Base-by-base conservation (phyloP, 2,888 invertebrate species). In the Clivina fossor region DNA sequence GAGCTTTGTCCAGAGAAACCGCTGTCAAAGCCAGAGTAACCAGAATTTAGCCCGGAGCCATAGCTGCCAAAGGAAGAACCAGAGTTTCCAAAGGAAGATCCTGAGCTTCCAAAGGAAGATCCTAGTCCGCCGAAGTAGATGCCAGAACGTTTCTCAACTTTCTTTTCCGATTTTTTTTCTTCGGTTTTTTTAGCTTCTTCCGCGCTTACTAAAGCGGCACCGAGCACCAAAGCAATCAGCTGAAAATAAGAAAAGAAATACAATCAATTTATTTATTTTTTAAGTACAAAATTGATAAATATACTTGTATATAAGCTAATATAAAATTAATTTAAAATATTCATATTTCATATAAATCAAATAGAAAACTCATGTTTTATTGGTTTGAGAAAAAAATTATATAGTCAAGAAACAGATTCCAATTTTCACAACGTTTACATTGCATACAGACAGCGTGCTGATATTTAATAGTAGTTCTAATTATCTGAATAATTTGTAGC, bases 211-310 rank as follows among this genome's bases (percentile, higher is more conserved):
- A 46, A 35, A 2, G 37, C 44, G 32, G 37, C 53, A 44, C 53
- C 35, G 11, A 53, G 44, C 26, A 53, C 24, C 24, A 53, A 37
- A 44, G 53, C 44, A 26, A 53, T 33, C 13, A 53, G 33, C 53
- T 53, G 37, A 2, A 43, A 24, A 9, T 11, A 13, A 4, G 5
- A 40, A 40, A 9, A 20, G 5, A 30, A 30, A n/a, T 30, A 30
- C 9, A 30, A n/a, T 30, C 2, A 30, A n/a, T n/a, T n/a, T n/a
- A n/a, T n/a, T n/a, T n/a, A n/a, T n/a, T n/a, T n/a, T n/a, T n/a
- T n/a, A 30, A 30, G 11, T 30, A n/a, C 3, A n/a, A 30, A 30
- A 30, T 4, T 9, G 30, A 30, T 30, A 33, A 33, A n/a, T 33
- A 4, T 5, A 8, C 4, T n/a, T 15, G 13, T 5, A 8, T 33